These are phyloP conservation scores for Neodon shergylaensis DNA, from an alignment of 2,113 vertebrate genomes.

Conservation along the genomic window DNA sequence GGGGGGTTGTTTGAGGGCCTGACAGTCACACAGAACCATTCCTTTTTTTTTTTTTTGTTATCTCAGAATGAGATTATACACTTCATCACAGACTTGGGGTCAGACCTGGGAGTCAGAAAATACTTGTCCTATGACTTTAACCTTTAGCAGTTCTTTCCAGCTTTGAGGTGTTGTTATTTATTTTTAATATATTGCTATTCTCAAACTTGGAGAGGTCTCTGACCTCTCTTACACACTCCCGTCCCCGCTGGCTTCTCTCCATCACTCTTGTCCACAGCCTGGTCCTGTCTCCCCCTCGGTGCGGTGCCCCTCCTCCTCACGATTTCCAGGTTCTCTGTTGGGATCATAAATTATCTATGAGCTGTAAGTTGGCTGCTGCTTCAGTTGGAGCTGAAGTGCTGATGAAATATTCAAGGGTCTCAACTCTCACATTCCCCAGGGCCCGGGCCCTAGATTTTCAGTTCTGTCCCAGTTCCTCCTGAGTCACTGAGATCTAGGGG, in stretches of 20 bases:
- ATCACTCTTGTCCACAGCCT: background rate
- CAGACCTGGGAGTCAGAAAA: constrained; percentile 47
- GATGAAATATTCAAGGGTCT: constrained; percentile 81
- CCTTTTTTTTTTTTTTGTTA: constrained; percentile 1
- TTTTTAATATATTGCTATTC: constrained; percentile 1
- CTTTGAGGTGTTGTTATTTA: background rate
- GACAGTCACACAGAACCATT: background rate
- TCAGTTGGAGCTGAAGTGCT: constrained; percentile 68
- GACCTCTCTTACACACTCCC: background rate
- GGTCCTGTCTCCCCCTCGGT: background rate
- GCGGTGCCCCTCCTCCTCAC: background rate
- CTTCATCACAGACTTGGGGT: background rate
- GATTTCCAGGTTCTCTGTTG: constrained; percentile 41
- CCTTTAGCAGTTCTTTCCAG: constrained; percentile 40
- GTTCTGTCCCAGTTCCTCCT: background rate
- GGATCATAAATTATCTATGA: constrained; percentile 74
- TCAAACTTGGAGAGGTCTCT: background rate
- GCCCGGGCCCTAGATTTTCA: background rate
- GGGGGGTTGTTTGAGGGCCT: background rate
- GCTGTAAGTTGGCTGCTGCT: constrained; percentile 59
- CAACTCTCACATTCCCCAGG: constrained; percentile 63
- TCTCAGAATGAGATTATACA: background rate
- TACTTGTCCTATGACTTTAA: constrained; percentile 27
- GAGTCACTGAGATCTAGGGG: background rate
- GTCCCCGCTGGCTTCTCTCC: background rate